phyloP scores from a whole-genome alignment of 2,113 vertebrate genomes.

The Nyctereutes procyonoides region DNA sequence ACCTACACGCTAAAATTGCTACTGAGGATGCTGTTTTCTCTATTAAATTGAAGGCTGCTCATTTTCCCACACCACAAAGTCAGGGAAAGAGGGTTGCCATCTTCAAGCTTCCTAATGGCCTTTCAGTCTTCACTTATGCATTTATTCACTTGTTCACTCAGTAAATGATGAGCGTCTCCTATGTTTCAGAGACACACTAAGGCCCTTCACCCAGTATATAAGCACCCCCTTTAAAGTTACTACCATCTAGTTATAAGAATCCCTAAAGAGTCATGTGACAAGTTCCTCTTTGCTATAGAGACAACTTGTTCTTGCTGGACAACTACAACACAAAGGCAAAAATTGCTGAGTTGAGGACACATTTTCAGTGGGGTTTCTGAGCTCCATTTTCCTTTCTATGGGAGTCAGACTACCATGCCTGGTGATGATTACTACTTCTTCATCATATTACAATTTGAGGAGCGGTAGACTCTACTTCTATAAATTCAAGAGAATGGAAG shows the following conservation, averaged over 20 bases:
- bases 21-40: background rate
- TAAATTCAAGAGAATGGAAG: conserved; percentile 14
- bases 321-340: background rate
- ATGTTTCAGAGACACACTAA: background rate
- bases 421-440: background rate
- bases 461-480: background rate
- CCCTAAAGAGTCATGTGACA: background rate
- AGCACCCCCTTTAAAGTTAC: conserved; percentile 1
- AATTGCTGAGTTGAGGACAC: background rate
- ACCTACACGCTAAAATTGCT: background rate
- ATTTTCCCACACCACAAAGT: background rate
- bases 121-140: background rate
- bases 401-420: background rate
- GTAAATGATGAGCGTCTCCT: background rate
- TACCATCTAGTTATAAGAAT: background rate
- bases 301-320: background rate
- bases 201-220: background rate
- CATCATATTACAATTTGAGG: background rate
- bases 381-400: background rate
- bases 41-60: background rate
- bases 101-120: background rate
- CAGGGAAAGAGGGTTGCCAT: background rate
- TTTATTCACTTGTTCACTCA: background rate
- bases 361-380: background rate
- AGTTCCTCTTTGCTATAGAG: background rate